Base-by-base conservation (phyloP, 2,888 invertebrate species). In the Eupithecia dodoneata region DNA sequence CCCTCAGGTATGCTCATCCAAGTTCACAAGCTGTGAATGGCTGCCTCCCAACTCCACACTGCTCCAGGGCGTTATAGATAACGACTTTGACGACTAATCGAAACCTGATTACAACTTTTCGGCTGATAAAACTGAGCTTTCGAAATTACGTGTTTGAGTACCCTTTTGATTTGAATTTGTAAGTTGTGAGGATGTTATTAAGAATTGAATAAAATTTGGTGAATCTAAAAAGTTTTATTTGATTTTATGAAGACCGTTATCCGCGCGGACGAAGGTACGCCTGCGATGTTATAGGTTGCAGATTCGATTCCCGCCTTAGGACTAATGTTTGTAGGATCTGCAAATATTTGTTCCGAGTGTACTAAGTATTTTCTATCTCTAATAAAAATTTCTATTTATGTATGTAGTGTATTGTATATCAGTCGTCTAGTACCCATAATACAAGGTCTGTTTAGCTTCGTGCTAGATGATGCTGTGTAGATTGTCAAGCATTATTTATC, bases 11-110 rank as follows among this genome's bases (percentile, higher is more conserved):
- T 92, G 91, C 79, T 91, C 91, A 2, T 91, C 91, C 2, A 82
- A 89, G 73, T 87, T 88, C 81, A 91, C 91, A 4, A 91, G 91
- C 82, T 92, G 91, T 72, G 92, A 92, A 82, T 97, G 97, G 81
- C 92, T 90, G 65, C 97, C 97, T 69, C 96, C 95, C 90, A 97
- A 96, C 67, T 96, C 96, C 4, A 91, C 92, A 1, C 95, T 96
- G 65, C 90, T 87, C 70, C 93, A 92, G 77, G 87, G 89, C 71
- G 87, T 87, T 63, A 85, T 85, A 73, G 91, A 86, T 77, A 82
- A 88, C 80, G 82, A 85, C 47, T 82, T 81, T 71, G 81, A 83
- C 75, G 81, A 85, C 77, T 81, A 85, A 82, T 81, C 83, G 80
- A 80, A 83, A 83, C 79, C 83, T 81, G 81, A 83, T 82, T 83